Evolutionary conservation across 1,140 invertebrate species (phyloP).

Genomic region (Maconellicoccus hirsutus): DNA sequence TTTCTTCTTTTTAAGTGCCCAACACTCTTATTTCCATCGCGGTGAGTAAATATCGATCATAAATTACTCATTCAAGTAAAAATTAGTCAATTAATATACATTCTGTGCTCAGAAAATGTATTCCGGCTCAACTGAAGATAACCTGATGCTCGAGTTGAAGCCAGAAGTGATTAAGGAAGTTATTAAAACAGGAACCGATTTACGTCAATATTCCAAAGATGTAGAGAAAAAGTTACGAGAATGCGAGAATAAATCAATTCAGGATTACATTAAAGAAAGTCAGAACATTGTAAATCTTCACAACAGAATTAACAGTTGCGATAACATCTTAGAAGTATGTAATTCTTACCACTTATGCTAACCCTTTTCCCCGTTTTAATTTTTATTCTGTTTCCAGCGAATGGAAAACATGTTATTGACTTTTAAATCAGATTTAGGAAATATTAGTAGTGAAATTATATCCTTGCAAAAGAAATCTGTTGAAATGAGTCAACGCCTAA

Average conservation of each 20-base stretch:
- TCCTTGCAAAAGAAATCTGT: conserved; percentile 89
- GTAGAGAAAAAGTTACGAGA: conserved; percentile 85
- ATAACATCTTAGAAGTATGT: conserved; percentile 79
- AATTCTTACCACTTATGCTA: not conserved
- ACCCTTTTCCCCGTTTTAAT: not conserved
- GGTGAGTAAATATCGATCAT: no score
- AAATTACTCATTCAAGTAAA: no score
- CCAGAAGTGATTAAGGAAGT: conserved; percentile 88
- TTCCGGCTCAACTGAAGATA: not conserved
- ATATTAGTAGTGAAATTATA: conserved; percentile 94
- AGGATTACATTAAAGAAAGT: conserved; percentile 93
- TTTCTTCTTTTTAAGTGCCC: no score
- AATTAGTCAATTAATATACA: no score
- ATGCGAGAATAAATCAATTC: conserved; percentile 87
- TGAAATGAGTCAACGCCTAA: conserved; percentile 91
- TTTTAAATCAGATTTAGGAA: conserved; percentile 89
- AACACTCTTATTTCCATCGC: no score
- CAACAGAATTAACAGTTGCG: conserved; percentile 89
- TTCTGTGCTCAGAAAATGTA: not conserved
- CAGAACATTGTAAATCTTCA: conserved; percentile 91
- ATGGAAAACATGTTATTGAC: conserved; percentile 94
- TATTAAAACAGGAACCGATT: conserved; percentile 80
- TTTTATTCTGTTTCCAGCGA: conserved; percentile 43
- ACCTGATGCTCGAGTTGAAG: conserved; percentile 42
- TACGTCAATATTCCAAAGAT: conserved; percentile 86